A percentile compares a stretch with the other conserved stretches of the same genome.
Evolutionary conservation across 35 echinoderm and acorn worm genomes (phyloP).

Genomic region (Anneissia japonica): DNA sequence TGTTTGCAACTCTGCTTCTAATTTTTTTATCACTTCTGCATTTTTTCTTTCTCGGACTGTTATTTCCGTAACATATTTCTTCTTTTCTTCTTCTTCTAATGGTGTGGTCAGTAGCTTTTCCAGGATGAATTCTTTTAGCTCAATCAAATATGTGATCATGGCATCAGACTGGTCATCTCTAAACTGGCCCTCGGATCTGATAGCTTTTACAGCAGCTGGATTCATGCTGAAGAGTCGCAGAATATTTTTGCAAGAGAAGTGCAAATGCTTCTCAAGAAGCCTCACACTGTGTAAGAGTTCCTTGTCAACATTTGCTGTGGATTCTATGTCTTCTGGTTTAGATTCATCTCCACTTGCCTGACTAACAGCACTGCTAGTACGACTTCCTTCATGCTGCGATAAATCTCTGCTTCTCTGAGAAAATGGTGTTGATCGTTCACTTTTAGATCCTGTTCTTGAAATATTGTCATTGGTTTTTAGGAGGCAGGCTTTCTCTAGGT

Average conservation of each 20-base stretch:
- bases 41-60: conserved; percentile 88
- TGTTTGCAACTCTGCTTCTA: conserved; percentile 66
- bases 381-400: not conserved
- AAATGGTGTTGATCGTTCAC: not conserved
- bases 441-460: not conserved
- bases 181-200: conserved; percentile 39
- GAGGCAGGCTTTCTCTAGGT: conserved; percentile 43
- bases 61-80: conserved; percentile 76
- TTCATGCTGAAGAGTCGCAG: conserved; percentile 64
- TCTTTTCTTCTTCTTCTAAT: conserved; percentile 89
- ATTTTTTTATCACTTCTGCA: conserved; percentile 88
- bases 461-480: conserved; percentile 23
- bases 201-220: conserved; percentile 82
- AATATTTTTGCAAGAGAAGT: conserved; percentile 79
- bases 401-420: conserved; percentile 14
- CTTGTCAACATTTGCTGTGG: conserved; percentile 17
- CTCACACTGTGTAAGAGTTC: conserved; percentile 44
- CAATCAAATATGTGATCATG: conserved; percentile 69
- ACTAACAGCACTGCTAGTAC: not conserved
- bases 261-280: conserved; percentile 56
- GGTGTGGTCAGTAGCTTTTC: conserved; percentile 88
- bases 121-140: conserved; percentile 77
- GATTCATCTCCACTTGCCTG: not conserved
- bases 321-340: conserved; percentile 1
- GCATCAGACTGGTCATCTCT: conserved; percentile 53